These are phyloP conservation scores for Actinopyga echinites DNA, from an alignment of 53 echinoderm and acorn worm species.

Conservation along the genomic window DNA sequence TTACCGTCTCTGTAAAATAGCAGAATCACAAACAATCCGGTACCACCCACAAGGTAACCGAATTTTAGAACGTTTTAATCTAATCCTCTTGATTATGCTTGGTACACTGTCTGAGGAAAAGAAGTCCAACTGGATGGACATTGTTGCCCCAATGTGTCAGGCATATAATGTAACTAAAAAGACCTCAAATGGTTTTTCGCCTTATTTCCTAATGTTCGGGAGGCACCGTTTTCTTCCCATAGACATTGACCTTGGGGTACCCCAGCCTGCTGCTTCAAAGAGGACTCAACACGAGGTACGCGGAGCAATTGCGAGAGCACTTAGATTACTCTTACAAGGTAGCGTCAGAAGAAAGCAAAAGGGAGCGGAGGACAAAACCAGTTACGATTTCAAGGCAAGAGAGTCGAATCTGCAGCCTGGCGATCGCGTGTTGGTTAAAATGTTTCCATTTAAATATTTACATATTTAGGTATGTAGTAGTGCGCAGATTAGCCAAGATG, in stretches of 20 bases:
- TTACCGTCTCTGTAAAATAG: conserved; percentile 25
- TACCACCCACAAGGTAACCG: too few relatives aligned
- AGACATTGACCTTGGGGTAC: neutral
- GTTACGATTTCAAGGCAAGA: neutral
- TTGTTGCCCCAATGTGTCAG: neutral
- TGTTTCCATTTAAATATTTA: too few relatives aligned
- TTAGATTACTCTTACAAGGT: neutral
- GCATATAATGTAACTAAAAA: conserved; percentile 42
- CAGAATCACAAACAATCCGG: neutral
- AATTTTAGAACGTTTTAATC: too few relatives aligned
- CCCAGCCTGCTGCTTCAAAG: too few relatives aligned
- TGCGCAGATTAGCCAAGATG: neutral
- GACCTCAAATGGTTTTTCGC: conserved; percentile 39
- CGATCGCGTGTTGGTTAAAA: too few relatives aligned
- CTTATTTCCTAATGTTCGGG: conserved; percentile 63
- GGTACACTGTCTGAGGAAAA: neutral
- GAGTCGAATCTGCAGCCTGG: neutral
- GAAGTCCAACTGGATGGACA: neutral
- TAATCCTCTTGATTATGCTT: too few relatives aligned
- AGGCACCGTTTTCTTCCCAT: conserved; percentile 56
- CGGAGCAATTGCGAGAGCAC: neutral
- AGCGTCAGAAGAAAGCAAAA: neutral
- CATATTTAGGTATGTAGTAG: neutral
- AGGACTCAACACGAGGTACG: neutral
- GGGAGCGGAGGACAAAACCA: neutral